Conservation (phyloP, 2,113 vertebrate species). For the Xenopus tropicalis region DNA sequence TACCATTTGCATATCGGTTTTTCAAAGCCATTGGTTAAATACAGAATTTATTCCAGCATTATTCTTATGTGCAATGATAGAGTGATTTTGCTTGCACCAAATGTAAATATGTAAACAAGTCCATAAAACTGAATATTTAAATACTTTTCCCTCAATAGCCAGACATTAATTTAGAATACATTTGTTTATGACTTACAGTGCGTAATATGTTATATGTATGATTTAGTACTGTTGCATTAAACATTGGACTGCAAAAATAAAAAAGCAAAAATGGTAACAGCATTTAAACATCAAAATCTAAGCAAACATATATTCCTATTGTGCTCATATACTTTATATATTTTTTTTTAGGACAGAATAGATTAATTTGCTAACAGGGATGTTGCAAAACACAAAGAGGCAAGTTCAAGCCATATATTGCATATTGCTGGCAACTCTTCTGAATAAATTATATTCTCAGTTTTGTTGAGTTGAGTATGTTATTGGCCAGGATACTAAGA, state of each 20-base stretch:
- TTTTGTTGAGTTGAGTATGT: too few relatives aligned
- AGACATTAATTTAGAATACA: slow-evolving; percentile 1
- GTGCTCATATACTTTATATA: too few relatives aligned
- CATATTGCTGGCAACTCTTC: too few relatives aligned
- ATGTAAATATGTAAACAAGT: slow-evolving; percentile 23
- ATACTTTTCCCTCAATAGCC: neutral
- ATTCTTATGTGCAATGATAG: neutral
- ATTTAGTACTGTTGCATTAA: neutral
- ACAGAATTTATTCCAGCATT: neutral
- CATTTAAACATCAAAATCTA: neutral
- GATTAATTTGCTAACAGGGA: too few relatives aligned
- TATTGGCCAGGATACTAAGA: too few relatives aligned
- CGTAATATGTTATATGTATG: slow-evolving; percentile 6
- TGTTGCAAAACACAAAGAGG: too few relatives aligned
- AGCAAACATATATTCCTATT: neutral
- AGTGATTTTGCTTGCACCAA: neutral
- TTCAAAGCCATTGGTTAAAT: neutral
- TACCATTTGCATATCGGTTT: neutral
- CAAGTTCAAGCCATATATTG: too few relatives aligned
- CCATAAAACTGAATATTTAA: slow-evolving; percentile 15
- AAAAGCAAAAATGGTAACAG: slow-evolving; percentile 13
- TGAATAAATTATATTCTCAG: too few relatives aligned
- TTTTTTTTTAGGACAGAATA: too few relatives aligned
- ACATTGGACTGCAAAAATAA: slow-evolving; percentile 3
- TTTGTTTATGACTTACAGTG: slow-evolving; percentile 18